A percentile compares a stretch with the other conserved stretches of the same genome.
Conservation (phyloP, 2,797 vertebrate genomes). For the Varecia variegata region DNA sequence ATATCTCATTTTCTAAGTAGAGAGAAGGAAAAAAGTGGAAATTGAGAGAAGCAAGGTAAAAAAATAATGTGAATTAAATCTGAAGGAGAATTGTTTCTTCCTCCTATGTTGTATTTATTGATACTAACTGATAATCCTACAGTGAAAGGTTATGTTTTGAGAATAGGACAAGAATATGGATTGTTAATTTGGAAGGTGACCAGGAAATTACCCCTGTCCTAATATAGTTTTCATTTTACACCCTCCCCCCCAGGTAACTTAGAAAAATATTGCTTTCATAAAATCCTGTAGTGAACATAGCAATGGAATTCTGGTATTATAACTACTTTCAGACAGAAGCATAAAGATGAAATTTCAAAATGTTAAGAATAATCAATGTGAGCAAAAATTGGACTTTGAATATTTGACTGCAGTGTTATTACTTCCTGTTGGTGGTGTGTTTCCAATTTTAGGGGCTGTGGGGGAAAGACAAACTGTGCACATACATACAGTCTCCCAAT, state of each 20-base stretch:
- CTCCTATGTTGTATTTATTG: not conserved
- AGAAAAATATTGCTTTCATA: slow-evolving; percentile 63
- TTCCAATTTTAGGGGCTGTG: slow-evolving; percentile 78
- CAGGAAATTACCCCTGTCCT: slow-evolving; percentile 50
- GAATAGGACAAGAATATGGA: slow-evolving; percentile 30
- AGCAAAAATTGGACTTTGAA: slow-evolving; percentile 81
- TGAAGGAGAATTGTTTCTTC: slow-evolving; percentile 28
- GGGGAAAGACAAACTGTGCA: slow-evolving; percentile 68
- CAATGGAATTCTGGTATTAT: slow-evolving; percentile 70
- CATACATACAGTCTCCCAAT: slow-evolving; percentile 61
- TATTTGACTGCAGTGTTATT: slow-evolving; percentile 80
- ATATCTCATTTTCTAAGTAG: slow-evolving; percentile 60
- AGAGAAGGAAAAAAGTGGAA: slow-evolving; percentile 17
- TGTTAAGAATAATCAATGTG: slow-evolving; percentile 81
- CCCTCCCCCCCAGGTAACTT: not conserved
- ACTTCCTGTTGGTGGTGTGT: slow-evolving; percentile 79
- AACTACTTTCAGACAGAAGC: slow-evolving; percentile 81
- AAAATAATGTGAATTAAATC: slow-evolving; percentile 29
- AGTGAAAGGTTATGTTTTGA: not conserved
- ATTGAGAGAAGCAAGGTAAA: slow-evolving; percentile 40
- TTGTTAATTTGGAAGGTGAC: slow-evolving; percentile 67
- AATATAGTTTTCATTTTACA: slow-evolving; percentile 64
- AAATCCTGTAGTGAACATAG: slow-evolving; percentile 72
- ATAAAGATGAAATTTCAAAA: slow-evolving; percentile 82
- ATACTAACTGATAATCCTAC: slow-evolving; percentile 1